phyloP scores from a whole-genome alignment of 2,888 invertebrate genomes.

The Acleris literana region DNA sequence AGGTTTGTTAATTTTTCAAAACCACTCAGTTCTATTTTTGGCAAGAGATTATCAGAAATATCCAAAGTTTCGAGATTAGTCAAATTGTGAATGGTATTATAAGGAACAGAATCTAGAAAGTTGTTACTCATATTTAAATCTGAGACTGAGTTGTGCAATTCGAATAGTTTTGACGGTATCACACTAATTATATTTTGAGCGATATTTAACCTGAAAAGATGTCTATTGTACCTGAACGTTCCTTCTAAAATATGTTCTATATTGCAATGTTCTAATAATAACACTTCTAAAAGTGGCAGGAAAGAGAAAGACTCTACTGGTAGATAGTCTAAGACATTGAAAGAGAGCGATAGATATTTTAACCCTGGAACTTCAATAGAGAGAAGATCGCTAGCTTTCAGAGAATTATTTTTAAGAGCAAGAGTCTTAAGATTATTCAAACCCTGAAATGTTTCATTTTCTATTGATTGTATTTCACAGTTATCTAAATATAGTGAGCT shows the following conservation, averaged over 20 bases:
- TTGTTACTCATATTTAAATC: conserved; percentile 91
- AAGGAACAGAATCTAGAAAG: conserved; percentile 89
- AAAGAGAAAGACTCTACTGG: conserved; percentile 88
- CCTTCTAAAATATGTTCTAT: conserved; percentile 87
- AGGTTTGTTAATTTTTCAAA: conserved; percentile 68
- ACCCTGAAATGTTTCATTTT: conserved; percentile 89
- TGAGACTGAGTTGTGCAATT: conserved; percentile 86
- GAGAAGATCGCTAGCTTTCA: conserved; percentile 87
- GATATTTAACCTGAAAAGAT: conserved; percentile 88
- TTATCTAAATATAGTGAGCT: conserved; percentile 89
- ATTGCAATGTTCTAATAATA: conserved; percentile 88
- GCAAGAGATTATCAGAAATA: conserved; percentile 87
- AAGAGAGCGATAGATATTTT: conserved; percentile 88
- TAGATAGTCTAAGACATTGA: conserved; percentile 90
- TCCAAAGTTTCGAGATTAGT: conserved; percentile 89
- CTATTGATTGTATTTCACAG: conserved; percentile 89
- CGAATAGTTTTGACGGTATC: conserved; percentile 87
- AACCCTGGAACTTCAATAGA: conserved; percentile 90
- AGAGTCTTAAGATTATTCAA: conserved; percentile 90
- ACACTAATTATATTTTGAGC: conserved; percentile 88
- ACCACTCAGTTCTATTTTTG: conserved; percentile 87
- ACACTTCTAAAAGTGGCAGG: conserved; percentile 89
- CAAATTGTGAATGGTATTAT: conserved; percentile 89
- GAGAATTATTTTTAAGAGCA: conserved; percentile 89
- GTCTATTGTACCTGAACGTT: conserved; percentile 89